Conservation (phyloP, 2,888 invertebrate genomes). For the Chloroclystis v-ata region DNA sequence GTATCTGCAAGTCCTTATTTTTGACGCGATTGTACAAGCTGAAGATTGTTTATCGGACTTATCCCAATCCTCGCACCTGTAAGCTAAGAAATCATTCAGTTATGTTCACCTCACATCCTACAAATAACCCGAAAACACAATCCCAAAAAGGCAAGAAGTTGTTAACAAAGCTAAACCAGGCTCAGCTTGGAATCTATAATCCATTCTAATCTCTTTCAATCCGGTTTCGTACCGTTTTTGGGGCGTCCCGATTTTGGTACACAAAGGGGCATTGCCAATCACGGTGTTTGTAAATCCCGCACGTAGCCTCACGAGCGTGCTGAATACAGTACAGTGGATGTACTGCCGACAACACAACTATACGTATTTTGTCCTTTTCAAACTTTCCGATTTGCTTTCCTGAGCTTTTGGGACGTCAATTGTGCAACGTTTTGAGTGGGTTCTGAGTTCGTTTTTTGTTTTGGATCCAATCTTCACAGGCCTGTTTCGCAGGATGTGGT, state of each 20-base stretch:
- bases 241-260: slow-evolving; percentile 22
- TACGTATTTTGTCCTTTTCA: slow-evolving; percentile 2
- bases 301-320: slow-evolving; percentile 31
- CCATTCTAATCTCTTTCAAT: slow-evolving; percentile 23
- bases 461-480: no score
- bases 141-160: slow-evolving; percentile 9
- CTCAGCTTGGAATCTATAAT: slow-evolving; percentile 17
- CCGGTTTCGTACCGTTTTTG: slow-evolving; percentile 19
- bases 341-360: slow-evolving; percentile 10
- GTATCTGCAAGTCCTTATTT: no score
- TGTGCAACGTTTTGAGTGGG: no score
- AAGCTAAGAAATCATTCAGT: no score
- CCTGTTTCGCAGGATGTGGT: no score
- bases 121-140: neutral
- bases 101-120: neutral
- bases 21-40: no score
- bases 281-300: slow-evolving; percentile 35
- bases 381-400: neutral
- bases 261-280: slow-evolving; percentile 30
- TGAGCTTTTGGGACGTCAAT: no score
- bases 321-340: slow-evolving; percentile 21
- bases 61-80: no score
- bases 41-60: no score
- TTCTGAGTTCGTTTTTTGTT: no score
- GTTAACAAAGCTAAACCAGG: slow-evolving; percentile 14